These are phyloP conservation scores for Xenus cinereus DNA, from an alignment of 2,113 vertebrate genomes.

Conservation along the genomic window DNA sequence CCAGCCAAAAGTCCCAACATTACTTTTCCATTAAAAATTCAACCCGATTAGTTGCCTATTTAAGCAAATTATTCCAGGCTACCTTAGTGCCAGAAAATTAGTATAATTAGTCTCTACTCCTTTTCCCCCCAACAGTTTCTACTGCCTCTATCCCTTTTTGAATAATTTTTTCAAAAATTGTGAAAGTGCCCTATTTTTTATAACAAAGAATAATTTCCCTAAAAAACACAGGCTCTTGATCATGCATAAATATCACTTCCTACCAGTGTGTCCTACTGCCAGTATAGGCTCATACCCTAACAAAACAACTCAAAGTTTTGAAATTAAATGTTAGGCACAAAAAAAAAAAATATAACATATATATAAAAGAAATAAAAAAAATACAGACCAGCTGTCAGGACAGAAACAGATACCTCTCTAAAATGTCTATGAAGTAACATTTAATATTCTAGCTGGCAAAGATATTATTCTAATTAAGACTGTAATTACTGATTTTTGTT, in stretches of 20 bases:
- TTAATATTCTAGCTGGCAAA: neutral
- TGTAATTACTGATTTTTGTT: neutral
- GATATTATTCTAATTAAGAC: neutral
- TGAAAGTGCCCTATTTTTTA: neutral
- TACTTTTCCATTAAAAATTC: neutral
- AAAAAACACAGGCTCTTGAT: neutral
- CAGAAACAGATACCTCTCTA: neutral
- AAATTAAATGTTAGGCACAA: neutral
- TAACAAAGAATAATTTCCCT: neutral
- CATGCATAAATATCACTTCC: neutral
- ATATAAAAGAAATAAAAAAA: neutral
- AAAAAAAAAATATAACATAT: neutral
- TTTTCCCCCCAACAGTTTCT: neutral
- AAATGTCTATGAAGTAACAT: neutral
- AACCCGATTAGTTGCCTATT: neutral
- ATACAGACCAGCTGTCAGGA: neutral
- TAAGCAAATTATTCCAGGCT: neutral
- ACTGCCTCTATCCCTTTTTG: neutral
- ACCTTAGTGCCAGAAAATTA: neutral
- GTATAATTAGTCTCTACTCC: neutral
- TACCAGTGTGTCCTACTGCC: neutral
- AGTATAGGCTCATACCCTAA: neutral
- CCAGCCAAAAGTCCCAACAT: neutral
- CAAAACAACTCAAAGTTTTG: neutral
- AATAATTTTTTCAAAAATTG: neutral